Conservation (phyloP, 2,797 vertebrate species). For the Chaetophractus vellerosus region DNA sequence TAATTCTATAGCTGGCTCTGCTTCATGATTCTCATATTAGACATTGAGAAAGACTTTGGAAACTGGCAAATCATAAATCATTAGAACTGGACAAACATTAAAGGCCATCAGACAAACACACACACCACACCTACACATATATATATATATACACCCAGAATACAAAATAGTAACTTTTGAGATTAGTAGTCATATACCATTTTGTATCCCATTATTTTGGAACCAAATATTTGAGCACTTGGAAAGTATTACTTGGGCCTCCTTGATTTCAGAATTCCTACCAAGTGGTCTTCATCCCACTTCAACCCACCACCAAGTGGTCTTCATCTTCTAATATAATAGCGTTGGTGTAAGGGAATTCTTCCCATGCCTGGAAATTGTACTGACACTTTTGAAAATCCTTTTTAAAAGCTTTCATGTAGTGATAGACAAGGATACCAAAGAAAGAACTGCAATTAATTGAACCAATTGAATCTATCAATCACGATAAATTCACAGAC, state of each 20-base stretch:
- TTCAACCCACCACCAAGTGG: too few species aligned
- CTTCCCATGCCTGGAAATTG: neutral
- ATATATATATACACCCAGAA: neutral
- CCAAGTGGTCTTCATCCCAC: neutral
- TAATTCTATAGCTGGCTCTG: neutral
- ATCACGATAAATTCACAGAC: neutral
- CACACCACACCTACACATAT: neutral
- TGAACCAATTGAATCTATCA: neutral
- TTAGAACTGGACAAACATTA: neutral
- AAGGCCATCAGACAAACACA: neutral
- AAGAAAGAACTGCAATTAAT: constrained; percentile 13
- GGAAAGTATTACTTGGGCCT: constrained; percentile 22
- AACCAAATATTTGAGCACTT: neutral
- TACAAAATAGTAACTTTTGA: neutral
- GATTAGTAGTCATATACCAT: neutral
- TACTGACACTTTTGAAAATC: neutral
- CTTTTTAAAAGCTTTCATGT: neutral
- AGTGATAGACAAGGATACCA: neutral
- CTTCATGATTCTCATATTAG: neutral
- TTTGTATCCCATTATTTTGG: constrained; percentile 22
- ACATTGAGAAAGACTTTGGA: neutral
- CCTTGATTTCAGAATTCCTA: constrained; percentile 30
- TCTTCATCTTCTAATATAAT: neutral
- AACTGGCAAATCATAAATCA: neutral
- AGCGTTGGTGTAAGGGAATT: neutral